A percentile compares a stretch with the other conserved stretches of the same genome.
These are phyloP conservation scores for Periophthalmus modestus DNA, from an alignment of 2,113 vertebrate species.

Conservation along the genomic window DNA sequence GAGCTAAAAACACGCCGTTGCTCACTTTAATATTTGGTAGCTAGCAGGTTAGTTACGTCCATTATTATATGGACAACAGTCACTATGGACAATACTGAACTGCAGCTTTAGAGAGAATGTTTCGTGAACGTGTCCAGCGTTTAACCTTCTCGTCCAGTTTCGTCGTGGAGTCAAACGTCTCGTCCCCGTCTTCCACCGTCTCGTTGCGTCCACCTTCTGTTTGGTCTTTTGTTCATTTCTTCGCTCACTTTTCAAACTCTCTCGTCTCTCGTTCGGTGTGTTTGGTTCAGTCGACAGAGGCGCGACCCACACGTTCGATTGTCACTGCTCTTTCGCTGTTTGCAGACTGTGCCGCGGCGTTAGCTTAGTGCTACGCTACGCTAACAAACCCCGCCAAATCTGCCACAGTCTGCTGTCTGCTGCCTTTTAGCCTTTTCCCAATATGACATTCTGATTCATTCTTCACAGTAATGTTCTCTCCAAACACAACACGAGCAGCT, in stretches of 20 bases:
- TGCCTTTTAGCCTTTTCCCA: background rate
- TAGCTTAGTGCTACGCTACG: background rate
- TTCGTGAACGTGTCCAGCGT: no score
- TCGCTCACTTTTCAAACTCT: background rate
- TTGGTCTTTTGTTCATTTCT: background rate
- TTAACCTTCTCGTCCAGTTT: no score
- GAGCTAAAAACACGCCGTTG: no score
- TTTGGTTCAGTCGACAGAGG: background rate
- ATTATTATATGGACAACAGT: no score
- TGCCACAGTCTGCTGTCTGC: background rate
- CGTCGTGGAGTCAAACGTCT: no score
- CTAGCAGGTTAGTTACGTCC: no score
- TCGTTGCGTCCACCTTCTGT: no score
- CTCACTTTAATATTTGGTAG: no score
- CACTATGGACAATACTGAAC: no score
- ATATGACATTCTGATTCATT: background rate
- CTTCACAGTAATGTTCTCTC: background rate
- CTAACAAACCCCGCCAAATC: background rate
- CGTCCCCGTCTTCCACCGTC: no score
- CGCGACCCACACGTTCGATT: background rate
- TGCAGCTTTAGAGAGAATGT: no score
- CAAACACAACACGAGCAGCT: background rate
- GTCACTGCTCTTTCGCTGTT: background rate
- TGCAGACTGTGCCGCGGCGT: background rate
- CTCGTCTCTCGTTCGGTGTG: background rate